These are phyloP conservation scores for Dryobota labecula DNA, from an alignment of 2,888 invertebrate species.

Conservation along the genomic window DNA sequence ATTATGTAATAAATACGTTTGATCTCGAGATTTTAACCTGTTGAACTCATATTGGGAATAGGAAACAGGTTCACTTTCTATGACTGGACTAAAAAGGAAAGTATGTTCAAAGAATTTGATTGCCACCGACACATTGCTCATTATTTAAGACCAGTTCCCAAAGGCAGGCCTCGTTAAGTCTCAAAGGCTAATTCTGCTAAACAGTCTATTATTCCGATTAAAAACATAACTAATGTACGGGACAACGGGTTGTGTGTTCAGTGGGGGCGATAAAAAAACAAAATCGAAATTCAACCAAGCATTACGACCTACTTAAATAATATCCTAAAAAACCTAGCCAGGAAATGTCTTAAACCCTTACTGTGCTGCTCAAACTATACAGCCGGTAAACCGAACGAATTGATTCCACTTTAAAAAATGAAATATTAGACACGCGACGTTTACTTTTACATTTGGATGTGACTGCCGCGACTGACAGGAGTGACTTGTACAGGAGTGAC, in stretches of 20 bases:
- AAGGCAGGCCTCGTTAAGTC: neutral
- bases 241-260: no score
- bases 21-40: neutral
- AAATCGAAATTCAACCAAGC: constrained; percentile 10
- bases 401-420: constrained; percentile 17
- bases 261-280: no score
- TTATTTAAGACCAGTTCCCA: neutral
- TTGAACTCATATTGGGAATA: neutral
- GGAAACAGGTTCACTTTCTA: constrained; percentile 27
- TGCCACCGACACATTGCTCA: neutral
- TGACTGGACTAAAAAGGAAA: neutral
- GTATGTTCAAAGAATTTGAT: neutral
- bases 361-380: constrained; percentile 4
- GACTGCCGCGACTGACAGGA: constrained; percentile 7
- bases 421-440: constrained; percentile 20
- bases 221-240: neutral
- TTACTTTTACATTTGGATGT: constrained; percentile 7
- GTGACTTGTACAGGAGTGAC: neutral
- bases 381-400: constrained; percentile 23
- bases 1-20: constrained; percentile 11
- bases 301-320: neutral
- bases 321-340: constrained; percentile 10
- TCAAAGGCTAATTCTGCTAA: neutral
- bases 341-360: constrained; percentile 20
- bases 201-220: no score